Evolutionary conservation across 2,113 vertebrate genomes (phyloP), one percentile per base, ranked within the genome.

Genomic region (Pachypanchax playfairii): DNA sequence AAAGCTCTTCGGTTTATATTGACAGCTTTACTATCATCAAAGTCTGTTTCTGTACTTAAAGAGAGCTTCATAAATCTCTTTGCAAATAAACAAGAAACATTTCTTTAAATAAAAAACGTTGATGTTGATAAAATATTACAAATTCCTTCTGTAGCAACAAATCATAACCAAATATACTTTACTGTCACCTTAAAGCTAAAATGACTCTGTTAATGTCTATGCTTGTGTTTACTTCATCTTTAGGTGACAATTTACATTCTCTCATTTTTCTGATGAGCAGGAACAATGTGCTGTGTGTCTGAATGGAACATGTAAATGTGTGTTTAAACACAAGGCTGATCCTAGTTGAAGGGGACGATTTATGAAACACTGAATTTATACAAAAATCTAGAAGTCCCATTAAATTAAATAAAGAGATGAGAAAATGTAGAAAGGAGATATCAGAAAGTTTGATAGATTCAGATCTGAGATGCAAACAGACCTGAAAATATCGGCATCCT

Each of bases 401-500:
- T 60, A 44, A 67, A n/a, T n/a, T n/a, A n/a, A n/a, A n/a, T n/a
- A n/a, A n/a, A n/a, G n/a, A n/a, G 42, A 44, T 25, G 17, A 18
- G 12, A 61, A 14, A 64, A 55, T 18, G 46, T 39, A 20, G 1
- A 21, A 35, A 58, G 36, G 11, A 50, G 36, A 7, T 44, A 28
- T 28, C 15, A 26, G 6, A 63, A 47, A 24, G 11, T 38, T 41
- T 7, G 26, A 33, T n/a, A 20, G 64, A 41, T 36, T 41, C 53
- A 11, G 59, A 68, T 6, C 11, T 18, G 17, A 65, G 35, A 63
- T 49, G n/a, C 21, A 50, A 70, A 13, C 39, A 46, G 24, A 52
- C 36, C 51, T 61, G 56, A 74, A 81, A 71, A 56, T 53, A 77
- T 64, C 46, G 29, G 35, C 43, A 28, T 53, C 36, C 24, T 51